Conservation (phyloP, 2,113 vertebrate species). For the Apteryx owenii region DNA sequence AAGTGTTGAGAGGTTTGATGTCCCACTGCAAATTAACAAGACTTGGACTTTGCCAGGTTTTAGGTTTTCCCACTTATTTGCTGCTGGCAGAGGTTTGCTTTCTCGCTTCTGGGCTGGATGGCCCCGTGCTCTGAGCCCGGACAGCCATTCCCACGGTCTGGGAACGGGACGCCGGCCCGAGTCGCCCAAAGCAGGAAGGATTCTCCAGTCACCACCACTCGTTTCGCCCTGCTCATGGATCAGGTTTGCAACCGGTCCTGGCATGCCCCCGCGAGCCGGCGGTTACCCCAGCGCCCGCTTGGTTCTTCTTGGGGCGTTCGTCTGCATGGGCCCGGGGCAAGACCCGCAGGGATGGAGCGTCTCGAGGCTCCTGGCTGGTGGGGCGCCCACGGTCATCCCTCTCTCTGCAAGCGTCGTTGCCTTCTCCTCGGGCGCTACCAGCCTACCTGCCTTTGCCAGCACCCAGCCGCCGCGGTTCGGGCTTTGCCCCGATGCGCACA, state of each 20-base stretch:
- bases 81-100: neutral
- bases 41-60: fast-evolving
- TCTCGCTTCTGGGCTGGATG: neutral
- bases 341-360: neutral
- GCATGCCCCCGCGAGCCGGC: neutral
- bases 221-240: neutral
- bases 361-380: neutral
- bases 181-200: neutral
- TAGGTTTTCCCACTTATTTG: neutral
- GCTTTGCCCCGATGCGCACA: conserved; percentile 8
- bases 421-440: neutral
- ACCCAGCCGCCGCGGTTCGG: neutral
- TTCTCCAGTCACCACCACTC: neutral
- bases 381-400: neutral
- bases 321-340: fast-evolving
- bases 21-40: neutral
- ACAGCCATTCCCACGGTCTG: neutral
- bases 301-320: neutral
- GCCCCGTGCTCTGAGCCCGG: neutral
- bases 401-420: fast-evolving
- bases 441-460: neutral
- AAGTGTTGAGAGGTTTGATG: neutral
- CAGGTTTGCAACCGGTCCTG: neutral
- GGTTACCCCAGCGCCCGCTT: neutral
- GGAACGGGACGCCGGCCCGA: fast-evolving